Evolutionary conservation across 2,797 vertebrate species (phyloP).

Genomic region (Ciconia nigra): DNA sequence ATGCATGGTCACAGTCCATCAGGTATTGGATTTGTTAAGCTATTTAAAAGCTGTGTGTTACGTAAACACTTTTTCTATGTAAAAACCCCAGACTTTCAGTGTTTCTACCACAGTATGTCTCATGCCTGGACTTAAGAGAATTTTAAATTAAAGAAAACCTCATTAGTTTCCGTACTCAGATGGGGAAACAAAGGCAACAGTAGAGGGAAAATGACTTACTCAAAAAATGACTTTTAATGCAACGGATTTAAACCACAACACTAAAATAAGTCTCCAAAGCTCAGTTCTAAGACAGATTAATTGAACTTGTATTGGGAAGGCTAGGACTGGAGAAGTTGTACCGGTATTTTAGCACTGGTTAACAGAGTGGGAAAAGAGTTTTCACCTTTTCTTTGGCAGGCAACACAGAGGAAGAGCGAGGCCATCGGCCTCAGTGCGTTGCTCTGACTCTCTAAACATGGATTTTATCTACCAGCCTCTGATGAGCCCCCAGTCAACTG

Average conservation of each 20-base stretch:
- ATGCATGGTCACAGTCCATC: neutral
- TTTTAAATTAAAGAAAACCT: neutral
- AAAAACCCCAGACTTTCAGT: neutral
- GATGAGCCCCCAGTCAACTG: accelerated
- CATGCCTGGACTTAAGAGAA: neutral
- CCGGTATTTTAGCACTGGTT: neutral
- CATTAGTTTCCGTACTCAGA: neutral
- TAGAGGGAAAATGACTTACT: neutral
- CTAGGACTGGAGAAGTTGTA: neutral
- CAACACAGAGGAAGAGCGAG: neutral
- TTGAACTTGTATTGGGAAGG: neutral
- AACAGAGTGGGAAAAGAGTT: neutral
- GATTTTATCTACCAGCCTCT: neutral
- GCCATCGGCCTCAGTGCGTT: accelerated
- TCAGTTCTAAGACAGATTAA: neutral
- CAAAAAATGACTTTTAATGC: neutral
- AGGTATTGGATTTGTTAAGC: conserved; percentile 3
- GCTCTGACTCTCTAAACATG: neutral
- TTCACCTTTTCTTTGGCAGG: neutral
- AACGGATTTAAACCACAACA: neutral
- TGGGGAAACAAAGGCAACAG: neutral
- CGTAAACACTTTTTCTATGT: neutral
- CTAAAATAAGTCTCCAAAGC: neutral
- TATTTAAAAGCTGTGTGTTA: neutral
- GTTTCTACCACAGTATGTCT: neutral